Conservation (phyloP, 2,888 invertebrate species). For the Lasioglossum zephyrum region DNA sequence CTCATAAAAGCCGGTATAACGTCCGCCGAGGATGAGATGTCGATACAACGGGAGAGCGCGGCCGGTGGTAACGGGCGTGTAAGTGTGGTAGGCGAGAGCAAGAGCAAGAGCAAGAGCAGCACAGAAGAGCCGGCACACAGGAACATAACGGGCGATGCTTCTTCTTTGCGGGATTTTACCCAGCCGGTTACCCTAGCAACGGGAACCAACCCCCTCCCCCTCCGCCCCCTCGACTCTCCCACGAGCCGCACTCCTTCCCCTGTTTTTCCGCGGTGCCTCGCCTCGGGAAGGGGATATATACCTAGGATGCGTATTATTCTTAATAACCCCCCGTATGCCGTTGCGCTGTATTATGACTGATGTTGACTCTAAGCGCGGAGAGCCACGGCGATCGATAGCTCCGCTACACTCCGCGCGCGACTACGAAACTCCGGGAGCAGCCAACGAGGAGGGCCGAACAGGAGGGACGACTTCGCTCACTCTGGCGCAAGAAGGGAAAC, state of each 20-base stretch:
- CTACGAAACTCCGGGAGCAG: constrained; percentile 53
- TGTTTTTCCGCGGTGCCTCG: constrained; percentile 60
- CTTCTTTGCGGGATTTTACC: constrained; percentile 84
- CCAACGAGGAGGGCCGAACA: constrained; percentile 41
- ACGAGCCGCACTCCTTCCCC: constrained; percentile 59
- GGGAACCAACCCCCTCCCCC: constrained; percentile 47
- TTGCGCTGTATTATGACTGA: constrained; percentile 84
- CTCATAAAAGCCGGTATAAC: constrained; percentile 79
- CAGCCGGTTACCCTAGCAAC: constrained; percentile 84
- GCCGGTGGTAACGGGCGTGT: constrained; percentile 31
- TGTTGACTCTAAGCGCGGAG: constrained; percentile 83
- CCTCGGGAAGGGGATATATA: constrained; percentile 68
- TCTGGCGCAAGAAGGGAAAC: constrained; percentile 32
- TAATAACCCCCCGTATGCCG: constrained; percentile 83
- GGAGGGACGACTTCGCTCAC: constrained; percentile 25
- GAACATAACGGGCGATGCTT: constrained; percentile 76
- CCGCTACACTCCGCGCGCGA: constrained; percentile 55
- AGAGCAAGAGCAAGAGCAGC: constrained; percentile 44
- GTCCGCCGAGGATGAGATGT: constrained; percentile 78
- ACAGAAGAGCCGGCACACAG: constrained; percentile 11
- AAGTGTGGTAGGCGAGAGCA: constrained; percentile 37
- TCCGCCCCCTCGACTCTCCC: constrained; percentile 20
- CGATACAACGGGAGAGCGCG: constrained; percentile 74
- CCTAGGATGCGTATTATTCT: constrained; percentile 84
- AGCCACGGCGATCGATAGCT: constrained; percentile 76